These are phyloP conservation scores for Asbolus verrucosus DNA, from an alignment of 1,140 invertebrate genomes.

Conservation along the genomic window DNA sequence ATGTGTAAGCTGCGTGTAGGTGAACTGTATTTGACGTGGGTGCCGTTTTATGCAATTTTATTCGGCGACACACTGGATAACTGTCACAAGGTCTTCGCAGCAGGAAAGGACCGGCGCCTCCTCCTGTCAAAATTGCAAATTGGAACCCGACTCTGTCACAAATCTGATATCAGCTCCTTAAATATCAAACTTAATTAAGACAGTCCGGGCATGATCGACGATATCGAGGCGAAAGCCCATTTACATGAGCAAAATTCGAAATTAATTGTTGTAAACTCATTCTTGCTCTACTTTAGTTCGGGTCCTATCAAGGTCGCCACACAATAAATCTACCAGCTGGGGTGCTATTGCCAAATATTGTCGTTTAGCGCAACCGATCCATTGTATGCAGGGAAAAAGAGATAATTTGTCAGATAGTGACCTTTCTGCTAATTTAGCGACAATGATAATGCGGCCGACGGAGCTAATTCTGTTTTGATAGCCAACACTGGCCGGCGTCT, in stretches of 20 bases:
- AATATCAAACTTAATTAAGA: slow-evolving; percentile 29
- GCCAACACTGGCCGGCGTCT: slow-evolving; percentile 15
- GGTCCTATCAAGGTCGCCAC: slow-evolving; percentile 5
- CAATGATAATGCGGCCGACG: background rate
- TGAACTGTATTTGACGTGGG: slow-evolving; percentile 12
- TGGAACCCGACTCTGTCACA: background rate
- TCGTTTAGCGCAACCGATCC: background rate
- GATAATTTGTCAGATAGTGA: slow-evolving; percentile 18
- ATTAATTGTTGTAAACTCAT: slow-evolving; percentile 31
- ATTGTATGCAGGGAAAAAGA: background rate
- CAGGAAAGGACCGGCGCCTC: slow-evolving; percentile 28
- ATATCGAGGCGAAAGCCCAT: background rate
- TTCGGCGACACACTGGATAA: slow-evolving; percentile 22
- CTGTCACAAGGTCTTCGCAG: slow-evolving; percentile 34
- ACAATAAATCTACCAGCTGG: slow-evolving; percentile 10
- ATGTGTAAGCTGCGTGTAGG: slow-evolving; percentile 42
- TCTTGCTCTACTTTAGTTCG: slow-evolving; percentile 19
- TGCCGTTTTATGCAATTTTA: slow-evolving; percentile 35
- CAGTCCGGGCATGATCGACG: background rate
- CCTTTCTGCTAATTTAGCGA: no score
- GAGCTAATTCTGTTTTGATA: slow-evolving; percentile 21
- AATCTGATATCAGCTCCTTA: no score
- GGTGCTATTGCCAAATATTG: slow-evolving; percentile 15
- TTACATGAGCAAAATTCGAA: slow-evolving; percentile 12
- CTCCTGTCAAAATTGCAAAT: slow-evolving; percentile 8